Percentiles rank a stretch among this genome's conserved stretches.
phyloP scores from a whole-genome alignment of 1,140 invertebrate species.

The Euwallacea similis region DNA sequence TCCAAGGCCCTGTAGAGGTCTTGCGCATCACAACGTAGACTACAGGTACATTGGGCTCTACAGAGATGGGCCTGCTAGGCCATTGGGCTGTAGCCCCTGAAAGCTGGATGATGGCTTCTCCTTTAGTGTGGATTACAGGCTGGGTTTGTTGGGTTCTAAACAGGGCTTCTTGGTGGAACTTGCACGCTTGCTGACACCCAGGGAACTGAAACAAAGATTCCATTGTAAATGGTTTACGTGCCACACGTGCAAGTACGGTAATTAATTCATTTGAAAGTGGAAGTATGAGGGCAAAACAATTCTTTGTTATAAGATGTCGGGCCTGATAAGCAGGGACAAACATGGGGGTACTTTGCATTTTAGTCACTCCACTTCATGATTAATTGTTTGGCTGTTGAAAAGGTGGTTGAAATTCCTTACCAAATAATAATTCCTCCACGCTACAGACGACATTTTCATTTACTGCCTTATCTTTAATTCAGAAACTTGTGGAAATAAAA shows the following conservation, averaged over 20 bases:
- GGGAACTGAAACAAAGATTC: conserved; percentile 62
- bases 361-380: conserved; percentile 32
- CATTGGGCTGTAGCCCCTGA: conserved; percentile 61
- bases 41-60: conserved; percentile 55
- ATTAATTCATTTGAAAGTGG: conserved; percentile 23
- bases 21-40: conserved; percentile 71
- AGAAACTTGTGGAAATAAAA: conserved; percentile 16
- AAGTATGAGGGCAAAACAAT: conserved; percentile 22
- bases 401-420: no score
- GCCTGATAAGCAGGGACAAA: conserved; percentile 31
- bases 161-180: conserved; percentile 65
- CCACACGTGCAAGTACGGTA: conserved; percentile 32
- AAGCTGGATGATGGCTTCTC: conserved; percentile 64
- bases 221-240: conserved; percentile 12
- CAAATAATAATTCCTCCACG: no score
- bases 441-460: conserved; percentile 4
- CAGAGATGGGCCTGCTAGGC: conserved; percentile 61
- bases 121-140: conserved; percentile 68
- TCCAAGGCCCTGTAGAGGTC: conserved; percentile 63
- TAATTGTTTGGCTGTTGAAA: conserved; percentile 17
- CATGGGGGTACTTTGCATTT: conserved; percentile 34
- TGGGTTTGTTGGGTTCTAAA: conserved; percentile 60
- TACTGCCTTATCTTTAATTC: conserved; percentile 16
- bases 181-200: conserved; percentile 69
- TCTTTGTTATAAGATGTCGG: conserved; percentile 33